Base-by-base conservation (phyloP, 2,113 vertebrate genomes). In the Puffinus mauretanicus region DNA sequence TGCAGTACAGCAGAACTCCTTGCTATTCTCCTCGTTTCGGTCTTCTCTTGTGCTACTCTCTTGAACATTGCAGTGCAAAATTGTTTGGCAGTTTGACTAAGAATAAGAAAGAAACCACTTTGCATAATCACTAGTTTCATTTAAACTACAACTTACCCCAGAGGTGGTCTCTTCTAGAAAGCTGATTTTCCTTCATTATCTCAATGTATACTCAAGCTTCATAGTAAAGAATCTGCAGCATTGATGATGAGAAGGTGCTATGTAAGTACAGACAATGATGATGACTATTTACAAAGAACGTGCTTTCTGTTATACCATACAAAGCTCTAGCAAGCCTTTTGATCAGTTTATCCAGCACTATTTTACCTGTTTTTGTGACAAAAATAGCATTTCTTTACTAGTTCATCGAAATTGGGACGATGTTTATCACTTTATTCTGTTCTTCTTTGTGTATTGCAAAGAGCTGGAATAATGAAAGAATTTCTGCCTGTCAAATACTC, bases 361-460 rank as follows among this genome's bases (percentile, higher is more conserved):
- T 27, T 32, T 83, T 86, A 67, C 77, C 84, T 76, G 72, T 3
- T 83, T 93, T 88, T 90, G 57, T 88, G 49, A 81, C 47, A 92
- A 93, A 95, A 93, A 57, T 60, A 90, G 20, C 57, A 72, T 85
- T 79, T 82, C 52, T 95, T 96, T 92, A 93, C 65, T 78, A 75
- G 40, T 86, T 93, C 20, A 83, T 89, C 30, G 57, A 83, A 64
- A 52, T 8, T n/a, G 6, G 15, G 38, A 36, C 96, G 79, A 88
- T 62, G 94, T 38, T 88, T 94, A 89, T 94, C 38, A 80, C 46
- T 47, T 70, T 62, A 88, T 96, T 95, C 57, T 95, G 22, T 80
- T 93, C 86, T 81, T 95, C 86, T 93, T 90, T 81, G 34, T 82
- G 64, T 86, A 66, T 82, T 96, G 65, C 30, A 86, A 89, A 86